Base-by-base conservation (phyloP, 2,888 invertebrate genomes). In the Bombylius discolor region DNA sequence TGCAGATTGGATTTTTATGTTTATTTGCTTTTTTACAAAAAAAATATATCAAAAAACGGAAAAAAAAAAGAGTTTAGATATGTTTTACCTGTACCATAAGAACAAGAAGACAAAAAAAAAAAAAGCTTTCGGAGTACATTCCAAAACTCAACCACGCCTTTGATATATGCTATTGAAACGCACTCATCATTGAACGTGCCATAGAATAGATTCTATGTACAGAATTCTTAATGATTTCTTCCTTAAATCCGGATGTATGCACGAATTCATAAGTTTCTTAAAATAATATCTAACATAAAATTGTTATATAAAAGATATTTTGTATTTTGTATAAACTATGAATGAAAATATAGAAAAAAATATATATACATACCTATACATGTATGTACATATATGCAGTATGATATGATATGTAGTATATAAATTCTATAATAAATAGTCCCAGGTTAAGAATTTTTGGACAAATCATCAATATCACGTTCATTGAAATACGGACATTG, bases 171-270 rank as follows among this genome's bases (percentile, higher is more conserved):
- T 11, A 8, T 11, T 36, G 7, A 42, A 11, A 42, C 11, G 39
- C 12, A 42, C 11, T 11, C 11, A 42, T 11, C 4, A 42, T 42
- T 4, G 39, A 11, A 54, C 54, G 54, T 54, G 54, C 49, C 45
- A 49, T 54, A 49, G 54, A 54, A 54, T 54, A 49, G 51, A 46
- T n/a, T 36, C 49, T 55, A 55, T 59, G 56, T 56, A 59, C 53
- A 53, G 58, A 56, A 59, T 59, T 56, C 58, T 44, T 42, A 58
- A 53, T 58, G 53, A 58, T 51, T 52, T 49, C 39, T 42, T 42
- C 39, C 39, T 11, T 42, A 42, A 42, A 42, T 42, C 11, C 39
- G 8, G 12, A 42, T 42, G 39, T 11, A 42, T 42, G 39, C 39
- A 42, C 8, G 39, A 42, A 11, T 42, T 42, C 12, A 42, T 42